Base-by-base conservation (phyloP, 2,113 vertebrate species). In the Sinosuthora webbiana region DNA sequence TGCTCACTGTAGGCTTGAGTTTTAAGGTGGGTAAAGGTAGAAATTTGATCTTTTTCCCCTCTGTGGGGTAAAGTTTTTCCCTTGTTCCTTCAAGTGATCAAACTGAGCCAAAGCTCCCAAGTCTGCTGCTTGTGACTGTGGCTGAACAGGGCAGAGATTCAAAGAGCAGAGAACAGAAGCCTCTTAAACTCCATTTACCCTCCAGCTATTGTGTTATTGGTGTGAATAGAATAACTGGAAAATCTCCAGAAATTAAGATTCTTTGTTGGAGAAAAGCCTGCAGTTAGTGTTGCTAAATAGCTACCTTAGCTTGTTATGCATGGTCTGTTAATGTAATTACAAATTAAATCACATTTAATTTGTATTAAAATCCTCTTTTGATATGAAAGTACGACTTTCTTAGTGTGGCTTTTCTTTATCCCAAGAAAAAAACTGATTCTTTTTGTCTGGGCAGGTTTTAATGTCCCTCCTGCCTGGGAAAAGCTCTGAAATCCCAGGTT, bases 311-410 rank as follows among this genome's bases (percentile, higher is more conserved):
- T 90, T 79, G 35, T 85, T 93, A 64, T 41, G 63, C 57, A 21
- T 31, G 27, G 47, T 42, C 74, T 87, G 42, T 67, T 93, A 78
- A 81, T 83, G 84, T 84, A 94, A 90, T 95, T 86, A 71, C 67
- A 68, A 76, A 87, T 68, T n/a, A 71, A 81, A 81, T 89, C 25
- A n/a, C 42, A 62, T 83, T 95, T 90, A 81, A 80, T 89, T 95
- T 83, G 39, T 84, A 71, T 81, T 87, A 37, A 96, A 94, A 94
- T 92, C 60, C 77, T 4, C 21, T 55, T 82, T 85, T 67, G 57
- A n/a, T 83, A 60, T 17, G 31, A 31, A 93, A 82, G 33, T n/a
- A 59, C 0, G 8, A 47, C 45, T 91, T 57, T n/a, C n/a, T 83
- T 70, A 89, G 35, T 1, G 0, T 50, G 28, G 31, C 33, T 90